Evolutionary conservation across 2,113 vertebrate species (phyloP), one percentile per base, ranked within the genome.

Genomic region (Hipposideros armiger): DNA sequence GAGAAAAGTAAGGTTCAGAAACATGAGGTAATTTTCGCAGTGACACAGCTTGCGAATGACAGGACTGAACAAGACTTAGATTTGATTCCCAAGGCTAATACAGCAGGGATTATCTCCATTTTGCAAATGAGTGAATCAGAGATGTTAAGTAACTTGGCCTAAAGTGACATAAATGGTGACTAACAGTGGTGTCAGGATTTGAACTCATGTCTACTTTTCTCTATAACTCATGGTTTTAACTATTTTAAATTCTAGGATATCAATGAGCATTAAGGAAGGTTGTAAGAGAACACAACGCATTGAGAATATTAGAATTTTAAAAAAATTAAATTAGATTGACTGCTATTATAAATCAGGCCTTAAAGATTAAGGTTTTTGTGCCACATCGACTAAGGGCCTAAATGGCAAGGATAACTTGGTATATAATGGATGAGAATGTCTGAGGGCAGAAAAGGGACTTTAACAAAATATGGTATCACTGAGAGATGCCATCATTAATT

Each of bases 391-490:
- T 30, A 86, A 76, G 52, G 42, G 54, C 26, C 82, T 62, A 50
- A 87, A 42, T 4, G n/a, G 2, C 26, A 60, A 78, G 70, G 77
- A 74, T 52, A 87, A 91, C 47, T 77, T 76, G 73, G 32, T 54
- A 47, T 88, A 28, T 89, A 85, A 87, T 82, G 82, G 89, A 94
- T 76, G 52, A 94, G 91, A 66, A 40, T 78, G 85, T 96, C 80
- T 76, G 83, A 95, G 42, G 47, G 13, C n/a, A 58, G 83, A 81
- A 95, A 90, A 92, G 22, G 70, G 60, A 82, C 64, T 86, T 85
- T 60, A 45, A 56, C 73, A 83, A 80, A 52, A 67, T 56, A 73
- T 28, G 2, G n/a, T 24, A 67, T 80, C 42, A 5, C 16, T 82
- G 74, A 90, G 67, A n/a, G 81, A 78, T 70, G 42, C 30, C n/a